phyloP scores from a whole-genome alignment of 1,140 invertebrate genomes.

The Penaeus japonicus region DNA sequence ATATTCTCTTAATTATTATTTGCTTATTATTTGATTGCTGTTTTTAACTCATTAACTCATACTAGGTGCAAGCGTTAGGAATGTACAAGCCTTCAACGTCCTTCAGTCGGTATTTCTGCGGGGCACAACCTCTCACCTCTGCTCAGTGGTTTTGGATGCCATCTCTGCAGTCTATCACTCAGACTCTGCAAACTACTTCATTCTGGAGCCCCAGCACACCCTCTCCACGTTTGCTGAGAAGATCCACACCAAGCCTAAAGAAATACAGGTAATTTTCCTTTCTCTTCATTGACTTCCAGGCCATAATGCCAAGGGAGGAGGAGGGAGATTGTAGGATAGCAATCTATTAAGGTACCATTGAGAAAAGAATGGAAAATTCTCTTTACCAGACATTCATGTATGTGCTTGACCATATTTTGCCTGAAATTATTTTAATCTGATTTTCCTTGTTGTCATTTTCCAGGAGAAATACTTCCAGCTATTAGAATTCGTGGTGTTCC shows the following conservation, averaged over 20 bases:
- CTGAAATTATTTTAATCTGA: not conserved
- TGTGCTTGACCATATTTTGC: too few relatives aligned
- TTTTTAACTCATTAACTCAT: not conserved
- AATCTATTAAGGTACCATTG: too few relatives aligned
- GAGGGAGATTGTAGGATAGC: too few relatives aligned
- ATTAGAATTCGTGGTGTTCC: constrained; percentile 95
- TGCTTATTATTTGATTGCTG: not conserved
- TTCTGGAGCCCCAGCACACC: constrained; percentile 94
- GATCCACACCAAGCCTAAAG: constrained; percentile 86
- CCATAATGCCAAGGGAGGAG: too few relatives aligned
- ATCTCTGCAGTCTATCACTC: constrained; percentile 97
- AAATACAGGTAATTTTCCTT: constrained; percentile 78
- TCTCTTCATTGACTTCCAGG: not conserved
- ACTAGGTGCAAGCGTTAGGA: constrained; percentile 79
- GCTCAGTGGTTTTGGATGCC: constrained; percentile 90
- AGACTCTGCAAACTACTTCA: constrained; percentile 98
- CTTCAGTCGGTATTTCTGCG: constrained; percentile 93
- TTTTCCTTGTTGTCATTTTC: constrained; percentile 61
- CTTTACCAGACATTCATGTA: too few relatives aligned
- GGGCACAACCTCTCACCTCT: constrained; percentile 83
- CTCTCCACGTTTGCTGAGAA: constrained; percentile 95
- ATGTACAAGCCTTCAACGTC: constrained; percentile 95
- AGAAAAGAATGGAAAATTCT: too few relatives aligned
- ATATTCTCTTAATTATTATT: too few relatives aligned
- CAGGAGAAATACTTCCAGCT: constrained; percentile 94